Base-by-base conservation (phyloP, 1,140 invertebrate species). In the Rhyzopertha dominica region DNA sequence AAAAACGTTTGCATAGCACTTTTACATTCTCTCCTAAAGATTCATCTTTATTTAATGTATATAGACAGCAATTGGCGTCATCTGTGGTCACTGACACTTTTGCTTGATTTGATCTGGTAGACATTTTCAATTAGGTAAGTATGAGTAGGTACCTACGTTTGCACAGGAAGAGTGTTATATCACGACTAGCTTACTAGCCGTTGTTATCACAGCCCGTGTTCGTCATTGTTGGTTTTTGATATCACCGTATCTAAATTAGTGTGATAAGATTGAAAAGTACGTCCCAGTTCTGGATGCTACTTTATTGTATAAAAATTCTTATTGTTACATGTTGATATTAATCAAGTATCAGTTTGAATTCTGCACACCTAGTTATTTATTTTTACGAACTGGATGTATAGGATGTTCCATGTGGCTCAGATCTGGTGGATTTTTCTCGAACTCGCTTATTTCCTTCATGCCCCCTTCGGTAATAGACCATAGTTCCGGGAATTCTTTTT, bases 371-470 rank as follows among this genome's bases (percentile, higher is more conserved):
- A 23, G 14, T 38, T 38, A 13, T 12, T 19, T 22, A 12, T 48
- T 53, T 65, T 74, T 78, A 44, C 79, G 69, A 12, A 77, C 64
- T 14, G 81, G 81, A 70, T 84, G 80, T 47, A 84, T 76, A n/a
- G 82, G 82, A 66, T 85, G 81, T 23, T 75, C 67, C 66, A 84
- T 70, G 47, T 76, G 65, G 7, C 75, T 75, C 18, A 85, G 56
- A 66, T 84, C 78, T 3, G 82, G 83, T 7, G 79, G 80, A 69
- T 84, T 81, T 18, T 76, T 76, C 25, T 76, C 76, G 51, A 79
- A 83, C 8, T 76, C 63, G 40, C 62, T 69, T 5, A 86, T 74
- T 59, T 82, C 79, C 43, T 75, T 74, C 77, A 85, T 79, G 14
- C 77, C 82, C 16, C 51, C 71, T 47, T 72, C 76, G 0, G 75